A percentile compares a stretch with the other conserved stretches of the same genome.
Conservation (phyloP, 2,888 invertebrate genomes). For the Metallyticus violacea region DNA sequence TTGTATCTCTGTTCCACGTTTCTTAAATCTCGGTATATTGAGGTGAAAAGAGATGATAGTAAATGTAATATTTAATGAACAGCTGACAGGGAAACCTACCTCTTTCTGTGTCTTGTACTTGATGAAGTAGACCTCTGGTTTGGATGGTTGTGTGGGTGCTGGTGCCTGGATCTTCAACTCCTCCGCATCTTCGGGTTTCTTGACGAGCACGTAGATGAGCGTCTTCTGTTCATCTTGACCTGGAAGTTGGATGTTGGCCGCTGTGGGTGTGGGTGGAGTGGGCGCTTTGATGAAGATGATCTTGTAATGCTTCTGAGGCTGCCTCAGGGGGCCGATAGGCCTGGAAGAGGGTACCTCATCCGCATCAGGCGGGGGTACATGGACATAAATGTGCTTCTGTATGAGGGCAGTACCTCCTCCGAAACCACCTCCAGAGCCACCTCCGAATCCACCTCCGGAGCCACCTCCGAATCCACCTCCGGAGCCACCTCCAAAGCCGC, state of each 20-base stretch:
- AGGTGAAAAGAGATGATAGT: too few relatives aligned
- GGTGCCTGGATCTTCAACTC: slow-evolving; percentile 75
- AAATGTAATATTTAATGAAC: too few relatives aligned
- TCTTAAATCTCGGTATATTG: too few relatives aligned
- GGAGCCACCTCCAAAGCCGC: slow-evolving; percentile 32
- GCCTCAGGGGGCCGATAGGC: slow-evolving; percentile 52
- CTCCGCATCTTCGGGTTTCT: slow-evolving; percentile 82
- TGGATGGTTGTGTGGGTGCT: slow-evolving; percentile 81
- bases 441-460: slow-evolving; percentile 25
- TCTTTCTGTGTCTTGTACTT: slow-evolving; percentile 69
- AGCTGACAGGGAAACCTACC: slow-evolving; percentile 17
- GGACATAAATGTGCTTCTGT: slow-evolving; percentile 86
- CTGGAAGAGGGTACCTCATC: slow-evolving; percentile 61
- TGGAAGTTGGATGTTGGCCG: slow-evolving; percentile 69
- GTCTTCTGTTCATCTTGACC: slow-evolving; percentile 80
- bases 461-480: slow-evolving; percentile 28
- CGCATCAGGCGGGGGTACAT: slow-evolving; percentile 85
- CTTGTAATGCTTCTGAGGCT: slow-evolving; percentile 84
- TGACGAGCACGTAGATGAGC: slow-evolving; percentile 82
- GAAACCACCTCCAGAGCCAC: slow-evolving; percentile 16
- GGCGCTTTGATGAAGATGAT: slow-evolving; percentile 93
- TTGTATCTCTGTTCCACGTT: too few relatives aligned
- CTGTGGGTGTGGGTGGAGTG: slow-evolving; percentile 76
- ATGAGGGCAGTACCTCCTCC: slow-evolving; percentile 50
- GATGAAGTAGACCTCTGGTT: slow-evolving; percentile 90